These are phyloP conservation scores for Candoia aspera DNA, from an alignment of 2,113 vertebrate species.

Conservation along the genomic window DNA sequence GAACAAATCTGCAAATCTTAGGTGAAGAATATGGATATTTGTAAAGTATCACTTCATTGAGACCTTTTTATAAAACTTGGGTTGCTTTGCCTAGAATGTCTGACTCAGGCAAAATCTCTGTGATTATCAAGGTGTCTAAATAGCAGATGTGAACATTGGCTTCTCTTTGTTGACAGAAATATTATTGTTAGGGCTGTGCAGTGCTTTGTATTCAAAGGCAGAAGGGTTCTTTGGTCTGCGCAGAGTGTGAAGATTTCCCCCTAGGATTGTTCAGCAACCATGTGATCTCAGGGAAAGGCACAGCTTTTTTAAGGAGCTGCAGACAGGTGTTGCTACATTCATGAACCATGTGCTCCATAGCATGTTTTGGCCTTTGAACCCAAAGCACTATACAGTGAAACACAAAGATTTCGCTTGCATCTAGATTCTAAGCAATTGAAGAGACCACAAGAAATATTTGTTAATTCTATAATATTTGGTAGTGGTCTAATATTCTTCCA, in stretches of 20 bases:
- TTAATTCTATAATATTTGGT: conserved; percentile 40
- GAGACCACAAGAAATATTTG: conserved; percentile 55
- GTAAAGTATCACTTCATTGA: conserved; percentile 69
- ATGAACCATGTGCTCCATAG: no score
- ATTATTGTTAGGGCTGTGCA: conserved; percentile 30
- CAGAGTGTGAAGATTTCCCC: no score
- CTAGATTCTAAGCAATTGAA: conserved; percentile 51
- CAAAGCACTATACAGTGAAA: no score
- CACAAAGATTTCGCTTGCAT: conserved; percentile 65
- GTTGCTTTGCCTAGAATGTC: conserved; percentile 75
- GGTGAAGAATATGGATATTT: conserved; percentile 33
- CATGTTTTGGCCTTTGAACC: no score
- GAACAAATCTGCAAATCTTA: conserved; percentile 51
- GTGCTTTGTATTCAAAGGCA: no score
- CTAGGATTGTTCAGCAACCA: no score
- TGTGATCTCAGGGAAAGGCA: no score
- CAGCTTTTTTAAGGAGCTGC: no score
- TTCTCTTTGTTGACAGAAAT: conserved; percentile 72
- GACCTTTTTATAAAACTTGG: conserved; percentile 69
- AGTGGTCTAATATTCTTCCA: conserved; percentile 40
- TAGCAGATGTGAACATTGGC: conserved; percentile 79
- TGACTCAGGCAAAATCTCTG: conserved; percentile 77
- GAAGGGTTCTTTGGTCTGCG: no score
- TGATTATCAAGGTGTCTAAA: conserved; percentile 80
- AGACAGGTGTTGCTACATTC: no score